A percentile compares a stretch with the other conserved stretches of the same genome.
Conservation (phyloP, 2,113 vertebrate genomes). For the Helogale parvula region DNA sequence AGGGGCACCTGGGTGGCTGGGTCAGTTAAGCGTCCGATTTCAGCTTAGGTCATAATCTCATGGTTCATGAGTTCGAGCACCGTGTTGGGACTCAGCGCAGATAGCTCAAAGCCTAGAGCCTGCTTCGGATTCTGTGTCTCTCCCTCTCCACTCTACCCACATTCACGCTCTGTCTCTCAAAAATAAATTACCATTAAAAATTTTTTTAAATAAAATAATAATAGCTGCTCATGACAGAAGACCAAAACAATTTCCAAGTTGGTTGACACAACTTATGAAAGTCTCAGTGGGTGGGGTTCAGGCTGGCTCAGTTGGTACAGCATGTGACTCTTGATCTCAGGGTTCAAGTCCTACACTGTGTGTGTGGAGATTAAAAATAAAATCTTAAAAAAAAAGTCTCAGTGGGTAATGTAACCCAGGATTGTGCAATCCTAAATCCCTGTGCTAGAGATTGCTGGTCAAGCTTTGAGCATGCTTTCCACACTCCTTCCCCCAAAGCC, state of each 20-base stretch:
- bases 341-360: not conserved
- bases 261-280: not conserved
- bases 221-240: not conserved
- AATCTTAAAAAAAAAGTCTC: not conserved
- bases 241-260: not conserved
- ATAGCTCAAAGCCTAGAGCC: too few relatives aligned
- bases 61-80: too few relatives aligned
- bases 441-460: not conserved
- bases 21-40: too few relatives aligned
- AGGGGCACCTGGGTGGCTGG: too few relatives aligned
- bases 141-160: too few relatives aligned
- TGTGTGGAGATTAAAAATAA: not conserved
- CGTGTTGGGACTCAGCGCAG: too few relatives aligned
- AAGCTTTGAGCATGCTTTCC: not conserved
- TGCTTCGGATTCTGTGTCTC: too few relatives aligned
- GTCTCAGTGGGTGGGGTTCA: not conserved
- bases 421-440: not conserved
- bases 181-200: too few relatives aligned
- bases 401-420: not conserved
- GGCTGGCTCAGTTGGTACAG: not conserved
- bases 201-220: not conserved
- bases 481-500: not conserved
- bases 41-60: too few relatives aligned
- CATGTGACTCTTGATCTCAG: not conserved
- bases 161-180: too few relatives aligned